A percentile compares a stretch with the other conserved stretches of the same genome.
phyloP scores from a whole-genome alignment of 2,113 vertebrate genomes.

The Eulemur macaco region DNA sequence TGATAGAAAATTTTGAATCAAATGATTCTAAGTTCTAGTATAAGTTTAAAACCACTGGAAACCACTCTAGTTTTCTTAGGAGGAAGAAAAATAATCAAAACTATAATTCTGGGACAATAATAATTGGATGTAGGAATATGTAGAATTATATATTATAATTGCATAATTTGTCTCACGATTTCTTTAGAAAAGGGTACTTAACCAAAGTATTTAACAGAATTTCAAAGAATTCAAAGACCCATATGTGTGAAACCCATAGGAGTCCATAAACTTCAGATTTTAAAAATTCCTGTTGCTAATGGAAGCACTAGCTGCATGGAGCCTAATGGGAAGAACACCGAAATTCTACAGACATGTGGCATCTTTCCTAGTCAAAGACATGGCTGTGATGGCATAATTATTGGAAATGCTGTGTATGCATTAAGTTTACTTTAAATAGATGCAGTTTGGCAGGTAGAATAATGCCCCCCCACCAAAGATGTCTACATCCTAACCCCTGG shows the following conservation, averaged over 20 bases:
- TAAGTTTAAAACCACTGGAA: conserved; percentile 16
- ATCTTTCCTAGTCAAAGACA: neutral
- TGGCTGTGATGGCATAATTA: neutral
- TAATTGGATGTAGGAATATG: neutral
- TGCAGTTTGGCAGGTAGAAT: neutral
- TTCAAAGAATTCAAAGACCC: neutral
- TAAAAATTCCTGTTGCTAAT: neutral
- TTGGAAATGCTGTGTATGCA: neutral
- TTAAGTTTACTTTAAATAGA: neutral
- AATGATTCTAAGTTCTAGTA: neutral
- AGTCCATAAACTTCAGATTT: neutral
- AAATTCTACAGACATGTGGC: neutral
- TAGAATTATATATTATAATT: neutral
- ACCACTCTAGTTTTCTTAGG: neutral
- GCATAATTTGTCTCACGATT: neutral
- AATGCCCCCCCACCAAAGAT: neutral
- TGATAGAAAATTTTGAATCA: neutral
- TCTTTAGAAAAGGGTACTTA: neutral
- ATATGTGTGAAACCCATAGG: neutral
- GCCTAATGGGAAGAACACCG: neutral
- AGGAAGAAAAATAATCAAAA: neutral
- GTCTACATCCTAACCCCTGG: neutral
- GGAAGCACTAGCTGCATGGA: neutral
- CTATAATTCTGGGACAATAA: neutral
- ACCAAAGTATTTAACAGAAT: conserved; percentile 8